Evolutionary conservation across 2,113 vertebrate species (phyloP).

Genomic region (Ciconia boyciana): DNA sequence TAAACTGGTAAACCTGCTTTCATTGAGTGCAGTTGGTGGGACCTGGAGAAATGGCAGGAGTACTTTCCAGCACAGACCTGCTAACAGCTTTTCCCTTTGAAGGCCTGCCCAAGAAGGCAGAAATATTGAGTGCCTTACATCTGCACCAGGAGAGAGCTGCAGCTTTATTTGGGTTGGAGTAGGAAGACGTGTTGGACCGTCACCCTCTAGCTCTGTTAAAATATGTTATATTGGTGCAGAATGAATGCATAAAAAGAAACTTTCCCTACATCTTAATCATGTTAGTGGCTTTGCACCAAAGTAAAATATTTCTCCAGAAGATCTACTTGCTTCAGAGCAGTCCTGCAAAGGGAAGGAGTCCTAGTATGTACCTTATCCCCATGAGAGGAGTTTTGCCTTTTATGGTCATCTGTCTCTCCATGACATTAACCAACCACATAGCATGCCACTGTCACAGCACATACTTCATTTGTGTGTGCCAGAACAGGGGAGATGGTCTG

Average conservation of each 20-base stretch:
- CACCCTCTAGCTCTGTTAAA: neutral
- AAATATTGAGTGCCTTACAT: neutral
- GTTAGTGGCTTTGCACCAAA: neutral
- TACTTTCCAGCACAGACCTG: neutral
- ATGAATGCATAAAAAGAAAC: neutral
- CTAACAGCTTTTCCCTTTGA: neutral
- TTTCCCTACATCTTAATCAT: neutral
- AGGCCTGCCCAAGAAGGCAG: neutral
- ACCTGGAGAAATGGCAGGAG: neutral
- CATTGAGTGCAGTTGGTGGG: neutral
- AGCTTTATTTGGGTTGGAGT: neutral
- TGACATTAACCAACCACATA: neutral
- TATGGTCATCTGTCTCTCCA: neutral
- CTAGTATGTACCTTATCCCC: accelerated
- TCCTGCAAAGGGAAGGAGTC: neutral
- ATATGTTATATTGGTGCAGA: neutral
- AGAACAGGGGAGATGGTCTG: neutral
- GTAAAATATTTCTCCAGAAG: neutral
- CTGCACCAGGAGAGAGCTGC: neutral
- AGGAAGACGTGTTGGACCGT: neutral
- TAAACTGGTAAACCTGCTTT: neutral
- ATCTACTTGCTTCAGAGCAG: neutral
- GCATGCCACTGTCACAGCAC: too few relatives aligned
- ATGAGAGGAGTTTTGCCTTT: neutral
- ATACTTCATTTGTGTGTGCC: neutral